A percentile compares a stretch with the other conserved stretches of the same genome.
phyloP scores from a whole-genome alignment of 1,140 invertebrate genomes.

The Helicoverpa zea region DNA sequence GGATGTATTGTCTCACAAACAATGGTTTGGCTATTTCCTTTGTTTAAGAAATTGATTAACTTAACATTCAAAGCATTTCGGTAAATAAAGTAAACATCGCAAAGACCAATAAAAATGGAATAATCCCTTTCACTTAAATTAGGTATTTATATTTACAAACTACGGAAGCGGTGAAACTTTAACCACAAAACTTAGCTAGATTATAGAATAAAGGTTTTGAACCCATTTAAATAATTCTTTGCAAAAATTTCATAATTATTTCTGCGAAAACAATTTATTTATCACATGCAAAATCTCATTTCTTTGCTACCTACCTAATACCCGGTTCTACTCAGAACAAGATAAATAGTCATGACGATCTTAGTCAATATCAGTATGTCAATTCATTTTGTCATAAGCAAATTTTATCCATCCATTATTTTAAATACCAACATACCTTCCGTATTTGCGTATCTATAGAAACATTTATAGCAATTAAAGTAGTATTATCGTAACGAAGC shows the following conservation, averaged over 20 bases:
- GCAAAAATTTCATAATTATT: conserved; percentile 4
- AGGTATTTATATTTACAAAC: neutral
- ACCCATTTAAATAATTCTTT: neutral
- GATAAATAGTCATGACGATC: conserved; percentile 41
- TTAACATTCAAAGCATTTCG: neutral
- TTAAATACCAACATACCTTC: no score
- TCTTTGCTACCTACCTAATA: conserved; percentile 36
- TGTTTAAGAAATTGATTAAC: neutral
- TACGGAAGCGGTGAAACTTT: neutral
- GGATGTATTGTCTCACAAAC: neutral
- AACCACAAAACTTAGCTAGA: neutral
- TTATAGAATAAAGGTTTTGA: neutral
- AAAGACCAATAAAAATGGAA: neutral
- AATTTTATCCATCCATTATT: no score
- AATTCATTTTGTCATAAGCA: no score
- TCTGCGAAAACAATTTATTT: conserved; percentile 31
- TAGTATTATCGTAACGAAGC: conserved; percentile 30
- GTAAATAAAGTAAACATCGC: neutral
- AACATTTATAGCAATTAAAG: conserved; percentile 23
- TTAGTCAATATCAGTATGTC: neutral
- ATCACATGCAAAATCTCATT: conserved; percentile 44
- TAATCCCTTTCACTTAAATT: neutral
- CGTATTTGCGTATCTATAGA: no score
- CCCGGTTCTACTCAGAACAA: conserved; percentile 25
- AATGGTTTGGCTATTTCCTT: neutral